phyloP scores from a whole-genome alignment of 2,113 vertebrate genomes.

The Agapornis roseicollis region DNA sequence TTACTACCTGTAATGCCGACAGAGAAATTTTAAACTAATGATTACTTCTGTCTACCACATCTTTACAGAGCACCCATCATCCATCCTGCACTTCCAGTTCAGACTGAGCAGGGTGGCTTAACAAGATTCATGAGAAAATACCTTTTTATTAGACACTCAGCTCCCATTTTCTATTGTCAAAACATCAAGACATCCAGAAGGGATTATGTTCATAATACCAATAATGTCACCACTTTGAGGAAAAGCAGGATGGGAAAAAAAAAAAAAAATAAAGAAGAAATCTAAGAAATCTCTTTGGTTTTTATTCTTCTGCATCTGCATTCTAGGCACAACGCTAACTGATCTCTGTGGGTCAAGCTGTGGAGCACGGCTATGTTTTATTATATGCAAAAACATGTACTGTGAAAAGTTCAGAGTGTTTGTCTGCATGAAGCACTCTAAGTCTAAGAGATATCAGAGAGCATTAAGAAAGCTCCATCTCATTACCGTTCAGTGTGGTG shows the following conservation, averaged over 20 bases:
- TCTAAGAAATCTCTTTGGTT: background rate
- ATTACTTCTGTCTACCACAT: slow-evolving; percentile 44
- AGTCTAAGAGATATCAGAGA: background rate
- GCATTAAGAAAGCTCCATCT: background rate
- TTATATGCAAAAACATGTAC: background rate
- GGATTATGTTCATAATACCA: background rate
- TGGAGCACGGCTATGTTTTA: background rate
- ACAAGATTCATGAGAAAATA: background rate
- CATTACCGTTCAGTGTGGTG: background rate
- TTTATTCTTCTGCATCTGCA: background rate
- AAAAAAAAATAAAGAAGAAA: background rate
- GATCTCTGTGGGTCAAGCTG: background rate
- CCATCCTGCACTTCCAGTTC: background rate
- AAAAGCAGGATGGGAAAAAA: background rate
- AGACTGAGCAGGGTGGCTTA: background rate
- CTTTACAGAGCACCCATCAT: background rate
- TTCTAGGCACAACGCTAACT: background rate
- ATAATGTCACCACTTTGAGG: background rate
- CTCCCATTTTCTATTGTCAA: background rate
- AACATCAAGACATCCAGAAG: background rate
- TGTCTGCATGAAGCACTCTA: background rate
- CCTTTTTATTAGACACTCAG: background rate
- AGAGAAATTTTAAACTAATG: slow-evolving; percentile 56
- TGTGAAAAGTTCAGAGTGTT: background rate
- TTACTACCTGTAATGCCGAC: slow-evolving; percentile 61